Base-by-base conservation (phyloP, 2,888 invertebrate genomes). In the Peribatodes rhomboidaria region DNA sequence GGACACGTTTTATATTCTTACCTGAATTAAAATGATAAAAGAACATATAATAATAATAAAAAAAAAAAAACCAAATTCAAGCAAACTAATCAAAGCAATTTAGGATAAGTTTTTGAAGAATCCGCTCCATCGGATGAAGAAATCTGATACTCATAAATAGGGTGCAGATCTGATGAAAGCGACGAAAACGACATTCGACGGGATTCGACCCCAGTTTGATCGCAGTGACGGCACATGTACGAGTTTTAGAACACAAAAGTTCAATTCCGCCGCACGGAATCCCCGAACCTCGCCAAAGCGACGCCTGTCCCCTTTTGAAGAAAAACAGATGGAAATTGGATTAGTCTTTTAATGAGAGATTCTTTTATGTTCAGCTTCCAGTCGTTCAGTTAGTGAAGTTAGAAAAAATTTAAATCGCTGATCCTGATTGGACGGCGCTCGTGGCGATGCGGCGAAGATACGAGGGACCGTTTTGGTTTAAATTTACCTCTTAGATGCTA, bases 161-260 rank as follows among this genome's bases (percentile, higher is more conserved):
- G 47, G 47, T 20, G 44, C 27, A 9, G 47, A 31, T 49, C 31
- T 31, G 72, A 71, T 62, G 75, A 75, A 75, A 73, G 72, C 73
- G 72, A 68, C 73, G 74, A 76, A 81, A 81, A 82, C 80, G 79
- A 79, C 79, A 76, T 77, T 75, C 74, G 65, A 72, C n/a, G n/a
- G 6, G 6, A 27, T 27, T 27, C 27, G 27, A 2, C 75, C 76
- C 77, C 75, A 77, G 79, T 80, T 67, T 78, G 77, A 82, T 79
- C 79, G 68, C 70, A 64, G 81, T 81, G 82, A 84, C 82, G 82
- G 79, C 78, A 79, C 73, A 75, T 82, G 75, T 68, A 67, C 65
- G 68, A 65, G 53, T 66, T 68, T 65, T 44, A 63, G 55, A 66
- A 67, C 75, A 76, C 71, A 76, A 74, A 79, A 75, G 75, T 71